Conservation (phyloP, 2,888 invertebrate genomes). For the Sinelater perroti region DNA sequence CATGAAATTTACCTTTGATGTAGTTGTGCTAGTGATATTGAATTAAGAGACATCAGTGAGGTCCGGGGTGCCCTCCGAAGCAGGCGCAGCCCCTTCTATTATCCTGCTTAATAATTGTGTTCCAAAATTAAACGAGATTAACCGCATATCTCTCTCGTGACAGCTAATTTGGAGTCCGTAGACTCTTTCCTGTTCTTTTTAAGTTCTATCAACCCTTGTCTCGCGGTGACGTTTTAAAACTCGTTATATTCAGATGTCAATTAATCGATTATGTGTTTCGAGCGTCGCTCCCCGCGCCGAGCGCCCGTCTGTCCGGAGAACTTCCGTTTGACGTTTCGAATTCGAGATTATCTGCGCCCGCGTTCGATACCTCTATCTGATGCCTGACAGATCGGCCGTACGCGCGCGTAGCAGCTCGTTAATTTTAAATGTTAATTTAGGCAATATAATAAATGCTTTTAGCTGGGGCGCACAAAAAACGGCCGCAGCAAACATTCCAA, state of each 20-base stretch:
- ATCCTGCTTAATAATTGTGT: too few species aligned
- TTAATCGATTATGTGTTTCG: constrained; percentile 45
- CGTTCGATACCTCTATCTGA: constrained; percentile 32
- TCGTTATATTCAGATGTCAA: constrained; percentile 51
- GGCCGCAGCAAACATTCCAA: constrained; percentile 14
- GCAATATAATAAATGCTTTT: constrained; percentile 26
- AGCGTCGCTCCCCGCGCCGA: constrained; percentile 18
- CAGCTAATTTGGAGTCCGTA: constrained; percentile 42
- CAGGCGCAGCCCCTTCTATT: too few species aligned
- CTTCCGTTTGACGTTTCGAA: constrained; percentile 30
- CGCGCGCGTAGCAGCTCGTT: constrained; percentile 23
- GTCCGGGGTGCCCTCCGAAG: too few species aligned
- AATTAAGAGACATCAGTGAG: too few species aligned
- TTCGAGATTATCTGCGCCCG: constrained; percentile 25
- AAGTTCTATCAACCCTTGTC: constrained; percentile 43
- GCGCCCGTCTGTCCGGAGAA: constrained; percentile 20
- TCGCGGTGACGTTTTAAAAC: constrained; percentile 45
- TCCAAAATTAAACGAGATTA: constrained; percentile 24
- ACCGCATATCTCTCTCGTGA: constrained; percentile 31
- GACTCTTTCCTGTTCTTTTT: constrained; percentile 35
- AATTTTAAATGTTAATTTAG: constrained; percentile 29
- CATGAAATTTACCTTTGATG: too few species aligned
- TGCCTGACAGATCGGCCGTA: constrained; percentile 29
- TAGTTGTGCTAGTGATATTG: too few species aligned
- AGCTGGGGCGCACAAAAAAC: constrained; percentile 10